A percentile compares a stretch with the other conserved stretches of the same genome.
phyloP scores from a whole-genome alignment of 2,113 vertebrate species.

The Puffinus mauretanicus region DNA sequence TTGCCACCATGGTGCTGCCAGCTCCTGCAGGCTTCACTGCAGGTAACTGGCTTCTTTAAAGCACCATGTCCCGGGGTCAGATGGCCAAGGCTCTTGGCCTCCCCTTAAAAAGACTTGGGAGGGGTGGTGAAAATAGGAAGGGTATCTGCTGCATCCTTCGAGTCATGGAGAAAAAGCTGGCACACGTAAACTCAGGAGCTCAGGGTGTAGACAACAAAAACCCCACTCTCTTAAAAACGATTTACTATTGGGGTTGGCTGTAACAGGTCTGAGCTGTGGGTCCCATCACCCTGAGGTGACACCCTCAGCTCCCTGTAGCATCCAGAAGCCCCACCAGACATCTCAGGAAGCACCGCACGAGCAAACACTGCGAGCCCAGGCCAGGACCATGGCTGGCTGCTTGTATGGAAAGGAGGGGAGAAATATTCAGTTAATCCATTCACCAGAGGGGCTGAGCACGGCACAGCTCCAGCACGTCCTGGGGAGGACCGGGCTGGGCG shows the following conservation, averaged over 20 bases:
- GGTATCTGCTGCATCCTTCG: not conserved
- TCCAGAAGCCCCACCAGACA: not conserved
- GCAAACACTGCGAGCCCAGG: not conserved
- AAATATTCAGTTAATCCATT: not conserved
- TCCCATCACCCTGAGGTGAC: not conserved
- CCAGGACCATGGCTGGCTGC: not conserved
- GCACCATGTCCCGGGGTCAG: not conserved
- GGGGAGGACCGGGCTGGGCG: not conserved
- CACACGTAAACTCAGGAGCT: not conserved
- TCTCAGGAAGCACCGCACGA: not conserved
- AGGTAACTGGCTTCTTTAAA: not conserved
- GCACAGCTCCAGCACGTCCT: not conserved
- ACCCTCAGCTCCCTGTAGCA: not conserved
- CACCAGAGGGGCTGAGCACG: not conserved
- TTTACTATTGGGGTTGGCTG: not conserved
- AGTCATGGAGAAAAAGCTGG: not conserved
- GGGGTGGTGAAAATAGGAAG: not conserved
- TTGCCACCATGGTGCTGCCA: not conserved
- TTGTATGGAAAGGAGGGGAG: not conserved
- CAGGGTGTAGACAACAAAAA: not conserved
- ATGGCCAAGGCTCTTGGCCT: not conserved
- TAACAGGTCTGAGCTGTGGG: not conserved
- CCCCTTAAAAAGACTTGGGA: not conserved
- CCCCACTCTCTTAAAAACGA: rapidly evolving
- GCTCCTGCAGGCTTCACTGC: not conserved